A percentile compares a stretch with the other conserved stretches of the same genome.
phyloP scores from a whole-genome alignment of 2,888 invertebrate genomes.

The Silvanus unidentatus region DNA sequence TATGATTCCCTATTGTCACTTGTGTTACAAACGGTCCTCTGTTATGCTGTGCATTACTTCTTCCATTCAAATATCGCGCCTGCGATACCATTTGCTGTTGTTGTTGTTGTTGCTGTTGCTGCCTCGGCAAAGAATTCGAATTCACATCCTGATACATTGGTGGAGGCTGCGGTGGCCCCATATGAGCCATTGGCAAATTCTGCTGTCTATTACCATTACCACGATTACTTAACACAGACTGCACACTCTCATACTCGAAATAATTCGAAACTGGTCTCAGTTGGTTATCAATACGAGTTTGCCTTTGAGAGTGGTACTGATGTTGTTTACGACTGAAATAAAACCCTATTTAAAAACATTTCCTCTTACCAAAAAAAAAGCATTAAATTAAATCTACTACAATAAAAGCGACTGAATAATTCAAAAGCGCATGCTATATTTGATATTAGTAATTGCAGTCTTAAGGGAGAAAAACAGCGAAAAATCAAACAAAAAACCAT shows the following conservation, averaged over 20 bases:
- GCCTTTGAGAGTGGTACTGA: constrained; percentile 58
- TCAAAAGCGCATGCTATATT: constrained; percentile 3
- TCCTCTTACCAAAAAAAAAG: too few species aligned
- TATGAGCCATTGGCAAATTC: constrained; percentile 39
- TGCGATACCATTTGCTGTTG: constrained; percentile 17
- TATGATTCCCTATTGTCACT: constrained; percentile 54
- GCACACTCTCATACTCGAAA: constrained; percentile 78
- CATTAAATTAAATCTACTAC: too few species aligned
- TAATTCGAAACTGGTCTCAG: constrained; percentile 73
- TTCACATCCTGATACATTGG: constrained; percentile 33
- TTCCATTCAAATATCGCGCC: constrained; percentile 12
- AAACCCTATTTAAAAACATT: neutral
- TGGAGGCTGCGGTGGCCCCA: constrained; percentile 20
- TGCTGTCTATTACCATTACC: constrained; percentile 16
- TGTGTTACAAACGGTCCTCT: constrained; percentile 59
- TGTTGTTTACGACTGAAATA: constrained; percentile 57
- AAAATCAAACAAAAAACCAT: neutral
- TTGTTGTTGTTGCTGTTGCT: constrained; percentile 26
- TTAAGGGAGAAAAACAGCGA: constrained; percentile 2
- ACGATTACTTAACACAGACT: constrained; percentile 50
- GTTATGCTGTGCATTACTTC: constrained; percentile 14
- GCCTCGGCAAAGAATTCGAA: constrained; percentile 36
- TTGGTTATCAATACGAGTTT: constrained; percentile 49
- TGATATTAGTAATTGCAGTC: constrained; percentile 2
- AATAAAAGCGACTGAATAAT: neutral